phyloP scores from a whole-genome alignment of 2,888 invertebrate genomes.

The Lordiphosa andalusiaca region DNA sequence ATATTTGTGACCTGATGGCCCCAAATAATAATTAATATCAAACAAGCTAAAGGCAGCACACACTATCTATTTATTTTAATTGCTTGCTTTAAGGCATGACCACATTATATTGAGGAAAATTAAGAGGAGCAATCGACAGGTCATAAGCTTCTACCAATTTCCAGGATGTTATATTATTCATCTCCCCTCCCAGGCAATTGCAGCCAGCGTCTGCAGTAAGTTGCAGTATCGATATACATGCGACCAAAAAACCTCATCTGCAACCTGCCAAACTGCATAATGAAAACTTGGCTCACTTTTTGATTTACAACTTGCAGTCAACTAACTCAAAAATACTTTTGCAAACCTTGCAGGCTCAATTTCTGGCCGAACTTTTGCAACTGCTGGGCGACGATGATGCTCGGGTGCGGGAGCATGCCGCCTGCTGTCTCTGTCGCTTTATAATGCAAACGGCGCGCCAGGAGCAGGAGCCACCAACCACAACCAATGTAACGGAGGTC shows the following conservation, averaged over 20 bases:
- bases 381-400: conserved; percentile 80
- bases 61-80: too few relatives aligned
- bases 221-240: conserved; percentile 8
- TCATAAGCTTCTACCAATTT: too few relatives aligned
- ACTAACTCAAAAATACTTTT: conserved; percentile 42
- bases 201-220: neutral
- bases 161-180: too few relatives aligned
- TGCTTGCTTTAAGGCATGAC: too few relatives aligned
- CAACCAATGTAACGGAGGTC: conserved; percentile 40
- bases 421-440: conserved; percentile 78
- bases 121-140: too few relatives aligned
- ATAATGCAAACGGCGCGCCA: conserved; percentile 77
- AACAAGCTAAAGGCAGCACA: too few relatives aligned
- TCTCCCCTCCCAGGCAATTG: too few relatives aligned
- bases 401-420: conserved; percentile 79
- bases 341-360: conserved; percentile 70
- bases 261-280: conserved; percentile 40
- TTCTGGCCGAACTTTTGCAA: conserved; percentile 79
- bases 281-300: conserved; percentile 52
- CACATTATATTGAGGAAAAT: too few relatives aligned
- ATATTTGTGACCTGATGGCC: too few relatives aligned
- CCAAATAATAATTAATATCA: too few relatives aligned
- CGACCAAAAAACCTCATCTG: conserved; percentile 28
- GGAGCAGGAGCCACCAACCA: conserved; percentile 23
- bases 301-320: conserved; percentile 56